A percentile compares a stretch with the other conserved stretches of the same genome.
phyloP scores from a whole-genome alignment of 1,140 invertebrate genomes.

The Plutomurus gul region DNA sequence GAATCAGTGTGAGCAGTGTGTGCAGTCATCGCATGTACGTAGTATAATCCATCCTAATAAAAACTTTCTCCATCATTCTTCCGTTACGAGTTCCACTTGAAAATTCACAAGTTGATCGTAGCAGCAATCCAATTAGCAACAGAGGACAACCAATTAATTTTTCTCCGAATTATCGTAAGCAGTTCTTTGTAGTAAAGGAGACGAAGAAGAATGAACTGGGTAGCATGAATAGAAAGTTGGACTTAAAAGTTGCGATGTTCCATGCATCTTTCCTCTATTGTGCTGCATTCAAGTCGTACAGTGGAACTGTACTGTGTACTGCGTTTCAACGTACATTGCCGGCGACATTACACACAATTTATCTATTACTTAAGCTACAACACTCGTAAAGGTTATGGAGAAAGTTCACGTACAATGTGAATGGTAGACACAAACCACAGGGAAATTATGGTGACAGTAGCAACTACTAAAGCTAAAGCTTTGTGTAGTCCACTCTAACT shows the following conservation, averaged over 20 bases:
- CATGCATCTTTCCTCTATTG: no score
- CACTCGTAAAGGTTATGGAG: no score
- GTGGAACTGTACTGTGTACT: no score
- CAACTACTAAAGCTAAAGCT: not conserved
- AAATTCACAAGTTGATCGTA: constrained; percentile 11
- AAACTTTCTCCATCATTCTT: constrained; percentile 23
- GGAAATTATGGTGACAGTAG: constrained; percentile 18
- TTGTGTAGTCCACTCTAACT: not conserved
- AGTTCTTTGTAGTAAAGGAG: no score
- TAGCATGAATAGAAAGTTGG: no score
- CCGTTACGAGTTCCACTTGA: not conserved
- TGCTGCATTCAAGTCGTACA: no score
- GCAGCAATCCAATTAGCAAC: not conserved
- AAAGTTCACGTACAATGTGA: constrained; percentile 4
- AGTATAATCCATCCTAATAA: constrained; percentile 25
- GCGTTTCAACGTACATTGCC: not conserved
- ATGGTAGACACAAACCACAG: constrained; percentile 1
- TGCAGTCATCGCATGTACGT: no score
- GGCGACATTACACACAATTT: constrained; percentile 13
- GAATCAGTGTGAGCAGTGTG: not conserved
- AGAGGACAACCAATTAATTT: constrained; percentile 27
- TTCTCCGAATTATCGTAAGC: constrained; percentile 13
- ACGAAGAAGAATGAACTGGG: no score
- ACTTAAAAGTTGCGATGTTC: no score
- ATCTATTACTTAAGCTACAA: constrained; percentile 18